Base-by-base conservation (phyloP, 2,113 vertebrate genomes). In the Datnioides undecimradiatus region DNA sequence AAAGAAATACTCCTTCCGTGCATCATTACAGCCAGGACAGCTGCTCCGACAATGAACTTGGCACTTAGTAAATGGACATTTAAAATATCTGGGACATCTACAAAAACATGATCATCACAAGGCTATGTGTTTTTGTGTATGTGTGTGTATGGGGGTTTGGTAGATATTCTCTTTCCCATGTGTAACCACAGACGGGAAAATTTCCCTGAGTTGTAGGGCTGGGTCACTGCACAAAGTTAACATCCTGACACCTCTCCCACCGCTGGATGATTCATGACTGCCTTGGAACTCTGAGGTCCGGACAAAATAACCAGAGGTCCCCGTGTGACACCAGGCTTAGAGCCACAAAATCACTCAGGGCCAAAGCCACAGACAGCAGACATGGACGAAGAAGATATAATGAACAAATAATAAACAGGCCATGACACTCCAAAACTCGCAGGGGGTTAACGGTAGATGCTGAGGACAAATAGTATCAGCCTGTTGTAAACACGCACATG, bases 221-320 rank as follows among this genome's bases (percentile, higher is more conserved):
- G 76, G 84, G 84, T 78, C 82, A 64, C 31, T 71, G 73, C 64
- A 76, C 55, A 81, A 84, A 79, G 67, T 54, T 86, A 84, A 87
- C 84, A 87, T 91, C 81, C 52, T 91, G 86, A 91, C 90, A 91
- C 90, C 81, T 87, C 78, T 83, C 70, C 3, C 52, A 87, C 84
- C 67, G 40, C 87, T 12, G 34, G 31, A 81, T 90, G 91, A 92
- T 90, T 93, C 88, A 91, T 54, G 90, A 79, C 86, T 76, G 70
- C 90, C 48, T 82, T 11, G 52, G 68, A 86, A 88, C 79, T 79
- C 76, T 83, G 80, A 87, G 82, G 62, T 79, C 78, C 27, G 23
- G 79, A 63, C 82, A 60, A 83, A 83, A 88, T 78, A 68, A 80
- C 69, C 80, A 90, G 48, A 87, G 67, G 76, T 74, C 72, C 71